A percentile compares a stretch with the other conserved stretches of the same genome.
phyloP scores from a whole-genome alignment of 2,888 invertebrate species.

The Polyploca ridens region DNA sequence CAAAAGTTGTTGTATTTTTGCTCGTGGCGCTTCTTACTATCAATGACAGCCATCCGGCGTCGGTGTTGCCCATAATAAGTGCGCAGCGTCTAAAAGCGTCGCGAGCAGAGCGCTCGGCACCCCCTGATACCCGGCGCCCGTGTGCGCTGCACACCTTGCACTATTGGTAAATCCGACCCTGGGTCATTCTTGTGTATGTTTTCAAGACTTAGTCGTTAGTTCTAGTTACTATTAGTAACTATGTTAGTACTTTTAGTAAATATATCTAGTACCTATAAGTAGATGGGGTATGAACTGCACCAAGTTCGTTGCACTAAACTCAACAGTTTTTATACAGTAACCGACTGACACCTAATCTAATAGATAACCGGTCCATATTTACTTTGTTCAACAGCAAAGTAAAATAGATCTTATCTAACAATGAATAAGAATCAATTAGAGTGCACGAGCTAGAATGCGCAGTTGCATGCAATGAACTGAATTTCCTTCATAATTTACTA shows the following conservation, averaged over 20 bases:
- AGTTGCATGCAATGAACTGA: constrained; percentile 53
- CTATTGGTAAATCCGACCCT: too few species aligned
- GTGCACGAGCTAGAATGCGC: constrained; percentile 13
- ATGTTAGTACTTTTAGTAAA: background rate
- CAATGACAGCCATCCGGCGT: too few species aligned
- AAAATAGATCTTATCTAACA: background rate
- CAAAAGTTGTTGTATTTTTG: too few species aligned
- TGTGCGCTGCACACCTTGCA: too few species aligned
- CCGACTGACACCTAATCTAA: constrained; percentile 12
- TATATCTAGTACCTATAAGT: background rate
- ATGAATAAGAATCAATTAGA: background rate
- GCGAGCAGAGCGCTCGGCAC: too few species aligned
- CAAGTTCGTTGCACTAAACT: constrained; percentile 8
- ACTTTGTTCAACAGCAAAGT: background rate
- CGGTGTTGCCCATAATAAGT: too few species aligned
- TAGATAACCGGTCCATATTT: background rate
- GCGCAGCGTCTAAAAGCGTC: too few species aligned
- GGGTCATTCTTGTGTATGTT: too few species aligned
- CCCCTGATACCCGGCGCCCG: too few species aligned
- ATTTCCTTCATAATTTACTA: constrained; percentile 46
- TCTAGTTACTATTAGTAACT: too few species aligned
- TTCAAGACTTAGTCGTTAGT: too few species aligned
- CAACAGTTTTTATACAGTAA: constrained; percentile 8
- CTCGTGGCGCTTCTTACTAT: too few species aligned
- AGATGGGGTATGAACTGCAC: background rate